Evolutionary conservation across 2,888 invertebrate genomes (phyloP).

Genomic region (Schizaphis graminum): DNA sequence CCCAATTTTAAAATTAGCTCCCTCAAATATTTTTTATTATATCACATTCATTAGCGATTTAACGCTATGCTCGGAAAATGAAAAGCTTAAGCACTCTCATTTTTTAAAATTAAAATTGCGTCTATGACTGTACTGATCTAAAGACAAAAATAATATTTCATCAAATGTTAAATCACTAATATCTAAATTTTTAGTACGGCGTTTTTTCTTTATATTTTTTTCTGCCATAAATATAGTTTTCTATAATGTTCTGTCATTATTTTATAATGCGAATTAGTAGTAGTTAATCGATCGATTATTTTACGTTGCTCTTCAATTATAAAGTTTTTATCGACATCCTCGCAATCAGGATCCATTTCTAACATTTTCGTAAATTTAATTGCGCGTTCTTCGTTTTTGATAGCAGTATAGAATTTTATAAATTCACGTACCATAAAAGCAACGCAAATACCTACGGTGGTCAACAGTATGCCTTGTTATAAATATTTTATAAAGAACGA

Average conservation of each 20-base stretch:
- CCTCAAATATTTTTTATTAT: too few relatives aligned
- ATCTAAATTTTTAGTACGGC: not conserved
- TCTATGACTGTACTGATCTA: too few relatives aligned
- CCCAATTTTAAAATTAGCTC: too few relatives aligned
- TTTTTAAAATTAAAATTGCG: too few relatives aligned
- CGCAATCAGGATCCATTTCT: not conserved
- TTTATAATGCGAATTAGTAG: not conserved
- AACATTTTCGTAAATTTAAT: not conserved
- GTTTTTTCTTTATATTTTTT: not conserved
- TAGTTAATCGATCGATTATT: not conserved
- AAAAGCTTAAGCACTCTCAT: too few relatives aligned
- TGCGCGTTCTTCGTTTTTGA: not conserved
- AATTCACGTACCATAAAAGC: not conserved
- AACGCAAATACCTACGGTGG: not conserved
- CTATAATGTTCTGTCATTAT: not conserved
- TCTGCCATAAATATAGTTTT: constrained; percentile 24
- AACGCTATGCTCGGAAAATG: too few relatives aligned
- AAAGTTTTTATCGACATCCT: not conserved
- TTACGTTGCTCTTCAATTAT: constrained; percentile 26
- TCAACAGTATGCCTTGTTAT: not conserved
- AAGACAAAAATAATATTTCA: not conserved
- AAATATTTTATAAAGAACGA: not conserved
- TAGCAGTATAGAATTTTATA: not conserved
- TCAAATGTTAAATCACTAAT: not conserved
- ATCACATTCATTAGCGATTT: too few relatives aligned